Evolutionary conservation across 2,113 vertebrate species (phyloP), one percentile per base, ranked within the genome.

Genomic region (Triplophysa rosa): DNA sequence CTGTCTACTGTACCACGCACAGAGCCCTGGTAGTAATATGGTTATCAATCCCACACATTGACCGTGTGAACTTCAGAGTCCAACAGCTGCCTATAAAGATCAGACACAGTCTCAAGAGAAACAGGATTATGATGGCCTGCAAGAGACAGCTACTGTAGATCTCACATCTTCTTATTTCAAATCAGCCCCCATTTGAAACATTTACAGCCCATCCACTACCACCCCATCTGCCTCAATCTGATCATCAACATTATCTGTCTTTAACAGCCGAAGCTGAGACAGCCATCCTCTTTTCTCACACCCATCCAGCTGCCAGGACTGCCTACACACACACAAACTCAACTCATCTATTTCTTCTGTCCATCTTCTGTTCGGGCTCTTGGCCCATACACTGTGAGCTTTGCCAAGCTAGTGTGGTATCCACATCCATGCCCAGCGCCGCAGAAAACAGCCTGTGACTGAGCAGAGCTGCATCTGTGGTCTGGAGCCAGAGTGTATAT

Each of bases 191-290:
- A 26, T 68, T 24, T 17, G 42, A 49, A 68, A 52, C 23, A 19
- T 5, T 45, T 23, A 45, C 65, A 45, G 13, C 40, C 65, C 10
- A n/a, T 40, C 12, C 21, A 23, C 11, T 24, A 7, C 21, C 29
- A 42, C 6, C 52, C 52, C 19, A 21, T 58, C 54, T 58, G 56
- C 26, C 33, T 62, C 49, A 52, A 40, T 63, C 54, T 75, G 52
- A 19, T 24, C 21, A 6, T 54, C 26, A 40, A 29, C 80, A 85
- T 80, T 77, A 86, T 88, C 88, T 86, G 77, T 64, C 78, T 82
- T 76, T 77, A 79, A 63, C 80, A 87, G 86, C 77, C 29, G 47
- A 78, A 87, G 78, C 79, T 78, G 71, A 87, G 78, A 70, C 74
- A 82, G 65, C 58, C 65, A 52, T 68, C 68, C 49, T 33, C 23